phyloP scores from a whole-genome alignment of 2,113 vertebrate species.

The Paradoxurus hermaphroditus region DNA sequence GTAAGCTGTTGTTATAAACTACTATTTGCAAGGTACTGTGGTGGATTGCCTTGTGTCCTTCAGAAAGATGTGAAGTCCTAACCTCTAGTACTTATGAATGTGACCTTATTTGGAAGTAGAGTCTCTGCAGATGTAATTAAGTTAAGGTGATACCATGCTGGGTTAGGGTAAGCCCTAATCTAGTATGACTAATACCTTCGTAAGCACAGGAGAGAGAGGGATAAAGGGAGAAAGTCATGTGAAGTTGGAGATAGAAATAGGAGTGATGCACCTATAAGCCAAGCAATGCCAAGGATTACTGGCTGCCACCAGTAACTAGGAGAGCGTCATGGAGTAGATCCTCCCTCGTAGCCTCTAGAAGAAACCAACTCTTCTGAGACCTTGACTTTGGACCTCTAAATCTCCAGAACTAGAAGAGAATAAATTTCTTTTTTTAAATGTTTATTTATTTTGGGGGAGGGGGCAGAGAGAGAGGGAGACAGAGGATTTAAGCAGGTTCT shows the following conservation, averaged over 20 bases:
- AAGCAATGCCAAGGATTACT: not conserved
- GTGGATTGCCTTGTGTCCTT: not conserved
- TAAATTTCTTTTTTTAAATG: not conserved
- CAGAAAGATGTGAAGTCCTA: not conserved
- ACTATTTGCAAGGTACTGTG: not conserved
- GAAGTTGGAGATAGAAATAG: not conserved
- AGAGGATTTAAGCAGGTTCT: too few relatives aligned
- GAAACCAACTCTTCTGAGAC: not conserved
- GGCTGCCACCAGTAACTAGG: not conserved
- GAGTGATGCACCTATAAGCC: not conserved
- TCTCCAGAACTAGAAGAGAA: not conserved
- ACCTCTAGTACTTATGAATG: not conserved
- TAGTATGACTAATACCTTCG: not conserved
- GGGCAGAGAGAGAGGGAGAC: too few relatives aligned
- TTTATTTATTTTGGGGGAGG: too few relatives aligned
- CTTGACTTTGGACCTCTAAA: not conserved
- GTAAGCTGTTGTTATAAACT: not conserved
- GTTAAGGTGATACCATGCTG: not conserved
- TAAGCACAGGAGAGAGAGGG: not conserved
- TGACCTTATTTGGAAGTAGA: not conserved
- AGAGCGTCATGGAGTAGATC: not conserved
- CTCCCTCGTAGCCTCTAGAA: not conserved
- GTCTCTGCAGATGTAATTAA: not conserved
- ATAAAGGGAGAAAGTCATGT: not conserved
- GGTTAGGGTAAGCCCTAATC: not conserved